Percentiles rank a stretch among this genome's conserved stretches.
phyloP scores from a whole-genome alignment of 2,888 invertebrate genomes.

The Apoda limacodes region DNA sequence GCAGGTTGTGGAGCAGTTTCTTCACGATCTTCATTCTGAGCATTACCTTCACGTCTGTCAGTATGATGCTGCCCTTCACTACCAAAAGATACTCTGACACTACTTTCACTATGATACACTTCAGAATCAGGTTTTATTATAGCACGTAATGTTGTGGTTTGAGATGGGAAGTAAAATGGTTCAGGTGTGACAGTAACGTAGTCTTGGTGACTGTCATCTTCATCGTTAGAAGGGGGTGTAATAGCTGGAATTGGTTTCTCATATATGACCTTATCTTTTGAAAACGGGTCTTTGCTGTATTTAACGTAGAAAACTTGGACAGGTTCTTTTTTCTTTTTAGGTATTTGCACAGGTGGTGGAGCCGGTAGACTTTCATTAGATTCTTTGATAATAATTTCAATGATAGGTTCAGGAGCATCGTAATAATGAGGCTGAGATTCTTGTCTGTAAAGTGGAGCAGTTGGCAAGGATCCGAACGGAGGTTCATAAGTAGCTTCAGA shows the following conservation, averaged over 20 bases:
- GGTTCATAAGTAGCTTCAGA: conserved; percentile 59
- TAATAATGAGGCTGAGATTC: conserved; percentile 68
- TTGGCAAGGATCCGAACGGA: conserved; percentile 50
- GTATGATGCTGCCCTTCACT: conserved; percentile 67
- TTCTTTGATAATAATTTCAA: conserved; percentile 92
- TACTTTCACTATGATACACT: conserved; percentile 82
- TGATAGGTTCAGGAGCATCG: conserved; percentile 89
- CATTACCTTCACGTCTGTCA: conserved; percentile 41
- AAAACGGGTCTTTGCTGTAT: conserved; percentile 86
- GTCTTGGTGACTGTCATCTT: conserved; percentile 71
- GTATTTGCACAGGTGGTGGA: conserved; percentile 64
- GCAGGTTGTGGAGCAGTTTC: conserved; percentile 76
- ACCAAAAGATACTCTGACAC: conserved; percentile 86
- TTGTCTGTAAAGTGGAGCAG: conserved; percentile 60
- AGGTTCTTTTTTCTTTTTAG: conserved; percentile 77
- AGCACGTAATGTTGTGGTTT: conserved; percentile 83
- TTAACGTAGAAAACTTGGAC: conserved; percentile 93
- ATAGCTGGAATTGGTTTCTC: conserved; percentile 85
- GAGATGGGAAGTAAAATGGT: conserved; percentile 63
- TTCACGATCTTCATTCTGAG: conserved; percentile 55
- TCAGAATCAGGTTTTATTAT: conserved; percentile 90
- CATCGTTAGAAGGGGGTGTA: conserved; percentile 76
- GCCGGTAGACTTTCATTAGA: conserved; percentile 85
- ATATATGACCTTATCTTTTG: conserved; percentile 79
- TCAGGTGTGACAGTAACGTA: conserved; percentile 68